Conservation (phyloP, 2,797 vertebrate species). For the Myiotriccus ornatus region DNA sequence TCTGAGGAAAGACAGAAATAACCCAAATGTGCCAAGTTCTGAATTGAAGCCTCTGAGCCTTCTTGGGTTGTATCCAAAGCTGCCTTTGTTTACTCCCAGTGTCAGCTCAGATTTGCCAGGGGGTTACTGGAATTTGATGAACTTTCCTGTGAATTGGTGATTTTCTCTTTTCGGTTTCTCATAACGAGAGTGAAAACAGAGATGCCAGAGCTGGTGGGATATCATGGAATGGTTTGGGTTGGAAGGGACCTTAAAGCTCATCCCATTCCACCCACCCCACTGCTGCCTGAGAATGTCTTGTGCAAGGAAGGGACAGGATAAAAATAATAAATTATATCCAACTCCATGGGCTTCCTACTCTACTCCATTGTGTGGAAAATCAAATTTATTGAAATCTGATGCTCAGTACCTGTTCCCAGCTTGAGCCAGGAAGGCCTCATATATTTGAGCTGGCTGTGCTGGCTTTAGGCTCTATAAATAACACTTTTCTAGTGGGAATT, state of each 20-base stretch:
- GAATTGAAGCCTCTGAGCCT: background rate
- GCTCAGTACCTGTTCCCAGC: background rate
- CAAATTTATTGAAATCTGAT: background rate
- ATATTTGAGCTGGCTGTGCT: background rate
- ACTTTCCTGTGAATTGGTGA: background rate
- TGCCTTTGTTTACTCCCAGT: background rate
- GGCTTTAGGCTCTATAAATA: slow-evolving; percentile 10
- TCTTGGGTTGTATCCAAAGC: background rate
- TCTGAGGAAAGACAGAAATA: background rate
- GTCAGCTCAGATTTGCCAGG: background rate
- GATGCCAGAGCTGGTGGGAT: background rate
- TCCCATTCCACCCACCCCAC: background rate
- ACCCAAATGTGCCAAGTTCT: background rate
- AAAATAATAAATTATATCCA: background rate
- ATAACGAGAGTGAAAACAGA: background rate
- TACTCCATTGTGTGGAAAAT: background rate
- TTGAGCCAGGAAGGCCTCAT: background rate
- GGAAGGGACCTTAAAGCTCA: background rate
- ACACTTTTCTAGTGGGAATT: background rate
- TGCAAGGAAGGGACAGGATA: background rate
- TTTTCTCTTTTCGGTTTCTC: background rate
- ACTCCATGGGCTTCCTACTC: background rate
- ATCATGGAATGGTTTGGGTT: background rate
- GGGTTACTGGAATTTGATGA: background rate
- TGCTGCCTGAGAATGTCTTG: background rate